phyloP scores from a whole-genome alignment of 2,797 vertebrate genomes.

The Hypotaenidia philippensis region DNA sequence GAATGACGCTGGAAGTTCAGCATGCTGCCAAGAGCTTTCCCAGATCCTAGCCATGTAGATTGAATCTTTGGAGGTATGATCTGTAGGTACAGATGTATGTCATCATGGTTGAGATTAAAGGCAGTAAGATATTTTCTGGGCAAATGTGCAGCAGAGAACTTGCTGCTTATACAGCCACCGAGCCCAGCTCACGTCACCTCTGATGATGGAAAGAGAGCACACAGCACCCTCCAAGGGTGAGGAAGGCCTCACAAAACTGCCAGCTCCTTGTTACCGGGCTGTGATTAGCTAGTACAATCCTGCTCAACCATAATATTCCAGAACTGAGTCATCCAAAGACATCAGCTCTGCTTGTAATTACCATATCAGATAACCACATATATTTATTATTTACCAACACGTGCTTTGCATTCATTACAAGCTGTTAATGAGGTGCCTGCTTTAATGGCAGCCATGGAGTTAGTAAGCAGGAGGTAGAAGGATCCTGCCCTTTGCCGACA shows the following conservation, averaged over 20 bases:
- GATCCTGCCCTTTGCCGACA: constrained; percentile 18
- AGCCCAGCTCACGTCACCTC: not conserved
- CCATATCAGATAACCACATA: constrained; percentile 30
- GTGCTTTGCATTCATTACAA: constrained; percentile 59
- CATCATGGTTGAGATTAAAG: not conserved
- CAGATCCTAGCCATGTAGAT: not conserved
- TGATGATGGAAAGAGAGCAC: not conserved
- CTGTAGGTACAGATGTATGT: not conserved
- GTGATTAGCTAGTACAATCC: not conserved
- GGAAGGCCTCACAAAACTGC: not conserved
- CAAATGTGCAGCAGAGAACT: not conserved
- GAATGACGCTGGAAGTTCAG: not conserved
- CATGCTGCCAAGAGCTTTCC: not conserved
- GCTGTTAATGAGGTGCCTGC: constrained; percentile 61
- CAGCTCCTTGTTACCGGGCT: not conserved
- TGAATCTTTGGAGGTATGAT: not conserved
- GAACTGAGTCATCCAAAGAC: not conserved
- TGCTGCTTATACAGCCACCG: not conserved
- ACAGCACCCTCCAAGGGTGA: not conserved
- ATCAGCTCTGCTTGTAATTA: constrained; percentile 37
- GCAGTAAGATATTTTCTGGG: not conserved
- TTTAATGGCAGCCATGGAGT: constrained; percentile 23
- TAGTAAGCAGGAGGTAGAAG: constrained; percentile 30
- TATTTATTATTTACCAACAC: constrained; percentile 71
- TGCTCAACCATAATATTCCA: constrained; percentile 23